These are phyloP conservation scores for Neolamprologus toae DNA, from an alignment of 2,113 vertebrate species.

Conservation along the genomic window DNA sequence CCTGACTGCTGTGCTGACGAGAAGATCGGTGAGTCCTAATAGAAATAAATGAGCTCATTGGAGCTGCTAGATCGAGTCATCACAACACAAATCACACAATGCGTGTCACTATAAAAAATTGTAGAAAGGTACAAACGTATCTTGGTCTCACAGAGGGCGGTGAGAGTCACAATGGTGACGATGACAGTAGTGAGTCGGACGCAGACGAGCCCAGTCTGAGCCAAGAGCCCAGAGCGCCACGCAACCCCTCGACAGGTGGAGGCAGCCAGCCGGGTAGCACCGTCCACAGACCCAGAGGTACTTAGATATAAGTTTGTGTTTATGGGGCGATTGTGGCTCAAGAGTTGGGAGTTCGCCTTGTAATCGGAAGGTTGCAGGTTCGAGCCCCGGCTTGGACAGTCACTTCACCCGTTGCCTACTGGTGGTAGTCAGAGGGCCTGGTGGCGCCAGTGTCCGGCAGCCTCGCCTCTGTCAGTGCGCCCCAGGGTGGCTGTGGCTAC, in stretches of 20 bases:
- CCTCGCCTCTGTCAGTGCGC: background rate
- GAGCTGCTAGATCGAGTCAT: background rate
- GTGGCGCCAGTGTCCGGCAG: background rate
- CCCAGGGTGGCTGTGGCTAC: accelerated
- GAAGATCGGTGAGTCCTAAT: conserved; percentile 79
- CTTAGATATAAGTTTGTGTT: accelerated
- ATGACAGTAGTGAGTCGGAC: conserved; percentile 96
- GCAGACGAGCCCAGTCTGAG: conserved; percentile 78
- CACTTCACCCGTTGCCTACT: background rate
- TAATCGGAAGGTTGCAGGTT: accelerated
- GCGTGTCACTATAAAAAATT: accelerated
- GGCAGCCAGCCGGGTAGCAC: conserved; percentile 75
- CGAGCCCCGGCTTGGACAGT: accelerated
- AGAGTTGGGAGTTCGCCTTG: accelerated
- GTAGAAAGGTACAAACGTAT: accelerated
- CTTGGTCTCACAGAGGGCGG: conserved; percentile 62
- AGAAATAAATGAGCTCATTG: accelerated
- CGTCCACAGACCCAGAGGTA: conserved; percentile 76
- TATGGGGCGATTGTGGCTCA: background rate
- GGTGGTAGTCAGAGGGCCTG: background rate
- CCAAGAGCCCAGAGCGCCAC: conserved; percentile 72
- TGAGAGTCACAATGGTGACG: conserved; percentile 77
- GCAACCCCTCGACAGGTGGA: conserved; percentile 17
- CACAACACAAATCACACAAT: accelerated
- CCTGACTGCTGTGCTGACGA: conserved; percentile 87